A percentile compares a stretch with the other conserved stretches of the same genome.
Evolutionary conservation across 2,113 vertebrate genomes (phyloP).

Genomic region (Oreochromis tanganicae): DNA sequence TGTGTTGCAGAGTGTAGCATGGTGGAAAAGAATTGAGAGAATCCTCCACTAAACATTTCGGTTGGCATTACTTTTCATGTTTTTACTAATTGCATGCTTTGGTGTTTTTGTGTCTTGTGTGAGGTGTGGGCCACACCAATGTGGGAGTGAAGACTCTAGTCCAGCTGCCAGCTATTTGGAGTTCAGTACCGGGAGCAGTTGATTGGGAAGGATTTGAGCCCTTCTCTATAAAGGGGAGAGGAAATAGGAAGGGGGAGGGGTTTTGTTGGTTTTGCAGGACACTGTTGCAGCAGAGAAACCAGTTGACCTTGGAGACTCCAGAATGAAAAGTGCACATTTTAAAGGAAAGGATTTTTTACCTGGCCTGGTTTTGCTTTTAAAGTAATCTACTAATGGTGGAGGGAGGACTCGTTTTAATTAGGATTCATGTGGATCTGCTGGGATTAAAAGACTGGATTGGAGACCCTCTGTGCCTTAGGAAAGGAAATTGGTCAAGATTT

Average conservation of each 20-base stretch:
- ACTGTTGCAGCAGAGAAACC: not conserved
- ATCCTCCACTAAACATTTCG: not conserved
- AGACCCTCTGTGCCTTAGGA: not conserved
- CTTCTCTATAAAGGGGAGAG: not conserved
- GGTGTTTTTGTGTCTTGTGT: not conserved
- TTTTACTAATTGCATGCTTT: not conserved
- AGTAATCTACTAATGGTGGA: not conserved
- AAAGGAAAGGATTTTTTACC: not conserved
- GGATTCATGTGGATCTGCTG: not conserved
- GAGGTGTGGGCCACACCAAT: not conserved
- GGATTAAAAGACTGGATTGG: not conserved
- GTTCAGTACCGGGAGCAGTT: not conserved
- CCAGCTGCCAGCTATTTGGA: not conserved
- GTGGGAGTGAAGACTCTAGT: not conserved
- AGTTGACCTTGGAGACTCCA: not conserved
- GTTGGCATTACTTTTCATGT: not conserved
- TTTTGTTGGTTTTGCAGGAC: not conserved
- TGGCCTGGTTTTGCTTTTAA: not conserved
- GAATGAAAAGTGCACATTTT: not conserved
- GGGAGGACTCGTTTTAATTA: not conserved
- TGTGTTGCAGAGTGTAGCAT: not conserved
- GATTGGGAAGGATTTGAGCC: not conserved
- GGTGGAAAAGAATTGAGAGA: not conserved
- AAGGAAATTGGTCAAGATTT: not conserved
- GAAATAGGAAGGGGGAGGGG: not conserved